Conservation (phyloP, 1,140 invertebrate genomes). For the Macrosteles quadrilineatus region DNA sequence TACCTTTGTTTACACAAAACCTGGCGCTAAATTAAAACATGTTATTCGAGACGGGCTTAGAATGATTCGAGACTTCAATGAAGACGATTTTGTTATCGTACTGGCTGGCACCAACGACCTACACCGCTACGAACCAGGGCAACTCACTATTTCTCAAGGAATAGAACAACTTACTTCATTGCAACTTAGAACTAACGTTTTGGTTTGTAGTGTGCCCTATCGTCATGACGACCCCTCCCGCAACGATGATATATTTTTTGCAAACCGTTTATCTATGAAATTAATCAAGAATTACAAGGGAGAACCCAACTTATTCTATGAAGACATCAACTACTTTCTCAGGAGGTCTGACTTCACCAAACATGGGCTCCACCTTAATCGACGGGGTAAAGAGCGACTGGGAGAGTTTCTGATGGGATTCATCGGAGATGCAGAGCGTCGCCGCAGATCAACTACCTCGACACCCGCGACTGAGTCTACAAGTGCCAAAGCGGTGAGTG, state of each 20-base stretch:
- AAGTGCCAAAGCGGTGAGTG: no score
- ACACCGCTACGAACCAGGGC: neutral
- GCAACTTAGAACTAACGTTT: conserved; percentile 14
- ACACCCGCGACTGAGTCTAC: conserved; percentile 38
- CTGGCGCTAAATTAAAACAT: conserved; percentile 18
- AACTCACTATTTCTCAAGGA: neutral
- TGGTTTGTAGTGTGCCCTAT: conserved; percentile 8
- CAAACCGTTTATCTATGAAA: neutral
- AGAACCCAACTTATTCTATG: conserved; percentile 7
- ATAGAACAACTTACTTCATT: neutral
- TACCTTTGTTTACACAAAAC: neutral
- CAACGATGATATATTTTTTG: conserved; percentile 15
- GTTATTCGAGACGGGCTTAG: conserved; percentile 5
- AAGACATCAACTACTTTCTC: conserved; percentile 14
- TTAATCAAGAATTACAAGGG: conserved; percentile 8
- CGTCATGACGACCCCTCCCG: conserved; percentile 11
- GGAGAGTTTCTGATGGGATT: neutral
- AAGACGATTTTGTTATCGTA: conserved; percentile 5
- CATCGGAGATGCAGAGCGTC: no score
- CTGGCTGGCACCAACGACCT: conserved; percentile 16
- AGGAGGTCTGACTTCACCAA: conserved; percentile 20
- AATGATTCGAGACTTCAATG: neutral
- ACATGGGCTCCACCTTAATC: conserved; percentile 31
- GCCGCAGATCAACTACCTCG: no score
- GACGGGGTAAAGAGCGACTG: conserved; percentile 19